Evolutionary conservation across 1,140 invertebrate species (phyloP).

Genomic region (Reticulitermes speratus): DNA sequence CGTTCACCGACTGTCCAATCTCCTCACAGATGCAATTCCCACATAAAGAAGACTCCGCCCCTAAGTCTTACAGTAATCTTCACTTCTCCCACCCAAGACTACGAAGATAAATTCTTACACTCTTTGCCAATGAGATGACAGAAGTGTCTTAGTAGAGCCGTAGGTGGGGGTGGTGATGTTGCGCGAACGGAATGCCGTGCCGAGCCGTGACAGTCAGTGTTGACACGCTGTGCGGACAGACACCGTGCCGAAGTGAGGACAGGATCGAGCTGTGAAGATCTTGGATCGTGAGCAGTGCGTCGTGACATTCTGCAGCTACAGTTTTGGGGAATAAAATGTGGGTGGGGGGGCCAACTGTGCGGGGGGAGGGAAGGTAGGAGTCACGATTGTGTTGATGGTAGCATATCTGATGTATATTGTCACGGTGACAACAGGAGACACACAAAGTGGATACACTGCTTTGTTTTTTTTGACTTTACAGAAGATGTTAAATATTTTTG

Average conservation of each 20-base stretch:
- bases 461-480: too few relatives aligned
- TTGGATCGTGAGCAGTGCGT: neutral
- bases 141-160: neutral
- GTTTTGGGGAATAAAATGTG: neutral
- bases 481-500: too few relatives aligned
- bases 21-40: neutral
- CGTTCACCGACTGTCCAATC: neutral
- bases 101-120: neutral
- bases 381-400: neutral
- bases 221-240: neutral
- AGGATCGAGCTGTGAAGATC: neutral
- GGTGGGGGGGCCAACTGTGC: neutral
- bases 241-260: neutral
- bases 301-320: neutral
- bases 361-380: neutral
- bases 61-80: neutral
- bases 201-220: neutral
- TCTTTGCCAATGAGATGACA: constrained; percentile 9
- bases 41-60: neutral
- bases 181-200: neutral
- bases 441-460: neutral
- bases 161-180: too few relatives aligned
- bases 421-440: neutral
- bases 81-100: neutral
- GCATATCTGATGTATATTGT: neutral